These are phyloP conservation scores for Cynoglossus semilaevis DNA, from an alignment of 2,113 vertebrate species.

Conservation along the genomic window DNA sequence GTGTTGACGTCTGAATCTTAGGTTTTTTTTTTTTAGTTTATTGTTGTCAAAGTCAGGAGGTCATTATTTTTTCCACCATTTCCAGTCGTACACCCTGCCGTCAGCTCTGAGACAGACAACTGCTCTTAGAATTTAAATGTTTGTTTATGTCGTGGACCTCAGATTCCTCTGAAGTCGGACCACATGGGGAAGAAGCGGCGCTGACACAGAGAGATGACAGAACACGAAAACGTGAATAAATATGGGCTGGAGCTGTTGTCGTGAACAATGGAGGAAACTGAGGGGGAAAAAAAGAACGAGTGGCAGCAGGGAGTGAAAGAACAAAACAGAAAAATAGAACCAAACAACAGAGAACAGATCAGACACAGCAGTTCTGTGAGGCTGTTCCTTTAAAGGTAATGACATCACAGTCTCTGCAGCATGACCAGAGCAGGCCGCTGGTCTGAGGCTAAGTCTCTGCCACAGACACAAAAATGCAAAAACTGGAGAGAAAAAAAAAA, in stretches of 20 bases:
- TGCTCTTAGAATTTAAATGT: conserved; percentile 14
- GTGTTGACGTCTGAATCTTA: no score
- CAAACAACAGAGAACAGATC: neutral
- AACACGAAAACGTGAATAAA: conserved; percentile 31
- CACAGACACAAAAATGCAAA: conserved; percentile 5
- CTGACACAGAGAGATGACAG: conserved; percentile 37
- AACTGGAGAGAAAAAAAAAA: conserved; percentile 1
- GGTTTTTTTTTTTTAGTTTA: no score
- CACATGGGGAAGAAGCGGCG: conserved; percentile 2
- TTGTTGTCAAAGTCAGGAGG: conserved; percentile 43
- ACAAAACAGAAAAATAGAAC: neutral
- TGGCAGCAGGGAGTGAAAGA: conserved; percentile 42
- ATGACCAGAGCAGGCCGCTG: conserved; percentile 11
- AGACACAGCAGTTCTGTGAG: conserved; percentile 1
- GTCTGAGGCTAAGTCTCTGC: conserved; percentile 26
- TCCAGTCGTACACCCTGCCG: neutral
- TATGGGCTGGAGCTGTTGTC: conserved; percentile 23
- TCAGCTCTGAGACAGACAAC: conserved; percentile 13
- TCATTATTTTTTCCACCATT: conserved; percentile 51
- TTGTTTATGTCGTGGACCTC: conserved; percentile 4
- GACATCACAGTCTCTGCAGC: neutral
- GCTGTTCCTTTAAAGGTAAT: neutral
- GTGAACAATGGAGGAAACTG: conserved; percentile 25
- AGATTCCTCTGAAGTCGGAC: conserved; percentile 37
- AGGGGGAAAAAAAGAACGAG: conserved; percentile 9